phyloP scores from a whole-genome alignment of 2,113 vertebrate genomes.

The Hemicordylus capensis region DNA sequence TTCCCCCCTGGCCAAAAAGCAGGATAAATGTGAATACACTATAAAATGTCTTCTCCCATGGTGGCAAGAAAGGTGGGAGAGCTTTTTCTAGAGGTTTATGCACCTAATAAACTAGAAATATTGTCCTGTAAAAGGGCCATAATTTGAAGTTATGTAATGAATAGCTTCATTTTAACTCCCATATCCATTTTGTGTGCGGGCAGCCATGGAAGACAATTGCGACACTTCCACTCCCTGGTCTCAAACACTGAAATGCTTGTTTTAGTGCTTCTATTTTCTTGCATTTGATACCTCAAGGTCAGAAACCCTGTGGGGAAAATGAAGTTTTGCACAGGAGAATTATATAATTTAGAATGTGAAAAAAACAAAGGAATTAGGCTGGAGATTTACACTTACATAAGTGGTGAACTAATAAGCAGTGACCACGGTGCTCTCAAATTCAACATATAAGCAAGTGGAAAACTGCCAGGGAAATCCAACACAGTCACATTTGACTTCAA shows the following conservation, averaged over 20 bases:
- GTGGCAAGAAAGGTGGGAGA: too few species aligned
- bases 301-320: constrained; percentile 28
- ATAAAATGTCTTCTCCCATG: too few species aligned
- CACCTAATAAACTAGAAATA: neutral
- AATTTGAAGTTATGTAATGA: neutral
- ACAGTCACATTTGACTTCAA: too few species aligned
- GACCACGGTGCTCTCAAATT: too few species aligned
- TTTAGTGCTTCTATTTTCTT: constrained; percentile 3
- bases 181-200: neutral
- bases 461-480: too few species aligned
- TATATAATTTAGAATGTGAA: constrained; percentile 25
- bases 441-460: too few species aligned
- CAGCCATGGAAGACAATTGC: neutral
- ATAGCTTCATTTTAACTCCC: constrained; percentile 10
- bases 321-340: constrained; percentile 3
- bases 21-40: too few species aligned
- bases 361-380: constrained; percentile 54
- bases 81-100: neutral
- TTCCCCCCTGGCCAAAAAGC: too few species aligned
- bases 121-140: neutral
- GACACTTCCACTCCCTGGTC: neutral
- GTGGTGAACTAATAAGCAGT: too few species aligned
- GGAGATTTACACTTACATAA: too few species aligned
- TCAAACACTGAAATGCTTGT: neutral
- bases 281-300: constrained; percentile 33